Percentiles rank a stretch among this genome's conserved stretches.
phyloP scores from a whole-genome alignment of 2,113 vertebrate genomes.

The Dromas ardeola region DNA sequence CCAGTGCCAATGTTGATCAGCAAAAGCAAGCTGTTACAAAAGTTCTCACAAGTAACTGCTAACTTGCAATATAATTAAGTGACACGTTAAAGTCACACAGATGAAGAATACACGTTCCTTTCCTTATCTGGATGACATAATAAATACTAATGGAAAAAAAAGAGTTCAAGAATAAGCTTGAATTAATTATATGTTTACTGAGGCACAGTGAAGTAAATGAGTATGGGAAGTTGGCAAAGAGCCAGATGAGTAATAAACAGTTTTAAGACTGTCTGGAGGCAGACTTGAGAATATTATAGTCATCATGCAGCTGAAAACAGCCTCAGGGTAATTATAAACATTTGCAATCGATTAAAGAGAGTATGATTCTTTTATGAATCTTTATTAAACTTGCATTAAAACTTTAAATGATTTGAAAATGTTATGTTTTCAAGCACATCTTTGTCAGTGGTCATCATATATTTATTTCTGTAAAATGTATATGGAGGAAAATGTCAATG shows the following conservation, averaged over 20 bases:
- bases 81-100: neutral
- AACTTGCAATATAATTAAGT: neutral
- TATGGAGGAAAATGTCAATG: neutral
- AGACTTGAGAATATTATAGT: slow-evolving; percentile 66
- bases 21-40: neutral
- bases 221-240: slow-evolving; percentile 57
- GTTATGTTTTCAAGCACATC: neutral
- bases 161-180: slow-evolving; percentile 54
- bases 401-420: slow-evolving; percentile 30
- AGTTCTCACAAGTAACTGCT: neutral
- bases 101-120: neutral
- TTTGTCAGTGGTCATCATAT: neutral
- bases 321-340: slow-evolving; percentile 69
- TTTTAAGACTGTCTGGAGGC: slow-evolving; percentile 71
- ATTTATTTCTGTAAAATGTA: neutral
- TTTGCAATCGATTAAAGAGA: slow-evolving; percentile 70
- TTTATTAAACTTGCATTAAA: slow-evolving; percentile 64
- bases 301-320: slow-evolving; percentile 71
- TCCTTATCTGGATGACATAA: slow-evolving; percentile 23
- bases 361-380: slow-evolving; percentile 58
- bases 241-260: slow-evolving; percentile 73
- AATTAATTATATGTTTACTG: slow-evolving; percentile 73
- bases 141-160: slow-evolving; percentile 42
- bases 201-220: slow-evolving; percentile 58
- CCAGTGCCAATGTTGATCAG: neutral